Base-by-base conservation (phyloP, 2,113 vertebrate species). In the Hiodon tergisus region DNA sequence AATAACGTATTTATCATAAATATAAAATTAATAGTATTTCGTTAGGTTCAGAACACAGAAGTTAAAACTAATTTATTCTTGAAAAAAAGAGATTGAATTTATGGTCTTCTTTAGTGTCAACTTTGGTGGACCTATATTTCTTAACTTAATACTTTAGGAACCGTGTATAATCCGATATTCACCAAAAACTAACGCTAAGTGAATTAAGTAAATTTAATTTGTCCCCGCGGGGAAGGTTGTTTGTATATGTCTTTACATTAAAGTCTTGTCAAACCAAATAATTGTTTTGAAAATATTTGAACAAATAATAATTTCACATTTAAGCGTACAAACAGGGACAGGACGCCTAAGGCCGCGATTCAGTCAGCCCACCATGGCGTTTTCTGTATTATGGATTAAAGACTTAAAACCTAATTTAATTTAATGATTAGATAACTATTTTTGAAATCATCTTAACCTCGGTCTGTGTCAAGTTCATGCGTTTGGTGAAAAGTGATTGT, bases 181-280 rank as follows among this genome's bases (percentile, higher is more conserved):
- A 83, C 81, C 76, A 83, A 70, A 76, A 80, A 83, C 75, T 67
- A 83, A 78, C 73, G 75, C 73, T 78, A 83, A 82, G 78, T 77
- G 82, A 71, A 80, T 83, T 72, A 71, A 77, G 80, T 75, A 82
- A 84, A 88, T 85, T 76, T 79, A 83, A 87, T 87, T 82, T 83
- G 82, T 78, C 77, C 76, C 65, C 73, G 80, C 78, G 85, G 77
- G 31, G 82, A 82, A 79, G 81, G 80, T 63, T 73, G 71, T 83
- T 13, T 77, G 80, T 74, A 17, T n/a, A 52, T 11, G 59, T 59
- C 14, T 16, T 53, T n/a, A 13, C 61, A 70, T 72, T 75, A 67
- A 67, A 65, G 73, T 72, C 71, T 66, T 31, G 31, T 75, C 51
- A 55, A 31, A 74, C 74, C 80, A 78, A 77, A 71, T 68, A 69